Conservation (phyloP, 64 coral and sea anemone species). For the Trachythela sp. region DNA sequence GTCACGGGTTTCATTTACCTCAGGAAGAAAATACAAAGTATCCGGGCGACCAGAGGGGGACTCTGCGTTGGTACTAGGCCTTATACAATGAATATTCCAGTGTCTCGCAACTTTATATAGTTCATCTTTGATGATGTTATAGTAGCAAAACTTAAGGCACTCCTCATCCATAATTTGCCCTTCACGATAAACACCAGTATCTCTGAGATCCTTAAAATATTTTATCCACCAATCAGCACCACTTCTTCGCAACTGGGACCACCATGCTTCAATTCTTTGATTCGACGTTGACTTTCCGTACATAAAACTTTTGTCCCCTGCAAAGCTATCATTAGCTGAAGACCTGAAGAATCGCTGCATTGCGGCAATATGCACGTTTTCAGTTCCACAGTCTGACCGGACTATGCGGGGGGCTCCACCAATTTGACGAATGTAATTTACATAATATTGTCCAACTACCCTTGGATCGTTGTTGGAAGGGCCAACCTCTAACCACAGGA, state of each 20-base stretch:
- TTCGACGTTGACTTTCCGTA: neutral
- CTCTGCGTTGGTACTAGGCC: neutral
- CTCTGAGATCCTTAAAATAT: slow-evolving; percentile 7
- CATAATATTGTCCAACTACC: slow-evolving; percentile 5
- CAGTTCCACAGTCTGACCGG: neutral
- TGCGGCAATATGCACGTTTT: neutral
- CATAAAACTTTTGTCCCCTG: slow-evolving; percentile 6
- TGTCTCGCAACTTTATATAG: neutral
- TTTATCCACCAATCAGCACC: neutral
- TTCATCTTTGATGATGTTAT: neutral
- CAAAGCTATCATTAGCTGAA: neutral
- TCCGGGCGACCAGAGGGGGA: neutral
- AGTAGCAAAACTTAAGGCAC: neutral
- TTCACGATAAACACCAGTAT: neutral
- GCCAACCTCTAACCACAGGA: neutral
- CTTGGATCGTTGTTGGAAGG: neutral
- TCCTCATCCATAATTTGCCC: neutral
- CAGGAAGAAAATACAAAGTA: neutral
- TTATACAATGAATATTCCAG: slow-evolving; percentile 16
- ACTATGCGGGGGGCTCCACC: neutral
- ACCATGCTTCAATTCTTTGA: too few species aligned
- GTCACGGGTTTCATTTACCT: neutral
- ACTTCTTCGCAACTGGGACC: neutral
- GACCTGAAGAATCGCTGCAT: slow-evolving; percentile 7
- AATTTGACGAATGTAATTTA: slow-evolving; percentile 7